A percentile compares a stretch with the other conserved stretches of the same genome.
phyloP scores from a whole-genome alignment of 2,797 vertebrate genomes.

The Tauraco hartlaubi region DNA sequence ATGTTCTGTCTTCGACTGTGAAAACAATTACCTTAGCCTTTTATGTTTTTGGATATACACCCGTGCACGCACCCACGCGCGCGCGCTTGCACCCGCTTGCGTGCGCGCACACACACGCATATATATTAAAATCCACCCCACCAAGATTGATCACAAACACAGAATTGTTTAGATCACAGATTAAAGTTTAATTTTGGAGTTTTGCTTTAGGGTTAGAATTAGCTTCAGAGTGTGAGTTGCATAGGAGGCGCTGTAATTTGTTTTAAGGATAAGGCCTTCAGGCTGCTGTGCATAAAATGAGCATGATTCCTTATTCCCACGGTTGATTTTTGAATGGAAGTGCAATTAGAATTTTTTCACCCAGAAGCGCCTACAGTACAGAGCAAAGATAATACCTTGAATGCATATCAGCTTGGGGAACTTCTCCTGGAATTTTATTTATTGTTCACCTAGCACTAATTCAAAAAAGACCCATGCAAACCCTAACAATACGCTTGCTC shows the following conservation, averaged over 20 bases:
- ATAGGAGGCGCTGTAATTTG: constrained; percentile 93
- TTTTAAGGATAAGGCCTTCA: constrained; percentile 92
- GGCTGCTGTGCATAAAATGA: constrained; percentile 87
- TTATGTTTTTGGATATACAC: neutral
- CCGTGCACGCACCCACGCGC: neutral
- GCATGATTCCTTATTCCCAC: constrained; percentile 86
- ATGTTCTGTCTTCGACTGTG: neutral
- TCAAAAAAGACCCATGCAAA: constrained; percentile 89
- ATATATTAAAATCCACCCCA: constrained; percentile 49
- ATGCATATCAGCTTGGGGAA: constrained; percentile 84
- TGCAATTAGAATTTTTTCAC: constrained; percentile 86
- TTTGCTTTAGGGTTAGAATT: constrained; percentile 85
- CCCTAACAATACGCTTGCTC: constrained; percentile 88
- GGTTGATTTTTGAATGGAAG: constrained; percentile 86
- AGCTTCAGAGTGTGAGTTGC: constrained; percentile 84
- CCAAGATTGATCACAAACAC: constrained; percentile 81
- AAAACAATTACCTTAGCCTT: constrained; percentile 66
- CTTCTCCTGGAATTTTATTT: constrained; percentile 87
- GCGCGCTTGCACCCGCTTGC: neutral
- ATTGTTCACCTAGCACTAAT: constrained; percentile 90
- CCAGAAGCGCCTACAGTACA: constrained; percentile 81
- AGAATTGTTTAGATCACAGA: constrained; percentile 86
- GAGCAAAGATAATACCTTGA: constrained; percentile 83
- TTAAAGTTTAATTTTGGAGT: constrained; percentile 87
- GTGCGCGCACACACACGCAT: neutral